Evolutionary conservation across 2,797 vertebrate genomes (phyloP), one percentile per base, ranked within the genome.

Genomic region (Clarias laeviceps): DNA sequence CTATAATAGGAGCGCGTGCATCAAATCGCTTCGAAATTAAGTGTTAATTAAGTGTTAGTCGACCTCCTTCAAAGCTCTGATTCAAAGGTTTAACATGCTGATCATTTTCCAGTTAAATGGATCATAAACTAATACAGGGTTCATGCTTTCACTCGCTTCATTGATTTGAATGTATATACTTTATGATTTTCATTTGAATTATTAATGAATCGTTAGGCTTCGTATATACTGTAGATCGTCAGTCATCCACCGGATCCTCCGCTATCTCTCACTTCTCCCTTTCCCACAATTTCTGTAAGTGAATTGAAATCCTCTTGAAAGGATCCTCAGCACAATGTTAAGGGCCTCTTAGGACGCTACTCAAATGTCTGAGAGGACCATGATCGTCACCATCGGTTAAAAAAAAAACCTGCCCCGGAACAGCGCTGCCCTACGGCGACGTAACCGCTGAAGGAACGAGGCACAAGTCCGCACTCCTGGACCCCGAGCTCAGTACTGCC

Each of bases 261-360:
- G 74, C 82, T 86, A 66, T 80, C 73, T 29, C 14, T 59, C 18
- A 72, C 85, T 27, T 34, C 80, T 76, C 65, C 62, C 12, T 74
- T 87, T 80, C 69, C 82, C 87, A 85, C 37, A 86, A 88, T 88
- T 86, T 84, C 89, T 90, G 66, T 80, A 74, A 34, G 57, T 66
- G 86, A 85, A 91, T 87, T 50, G 89, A 94, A 91, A 92, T 91
- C 82, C 92, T 91, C 92, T 93, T 91, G 87, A 85, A 85, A 66
- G 59, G 56, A 76, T 89, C 91, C 93, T 91, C 62, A 88, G 88
- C 92, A 91, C 92, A 86, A 79, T 91, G 86, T 88, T 79, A 87
- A 94, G 94, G 90, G 93, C 92, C 91, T 89, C 85, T 93, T 78
- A 93, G 89, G 89, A 92, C 88, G 89, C 90, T 92, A 93, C 93